Base-by-base conservation (phyloP, 2,797 vertebrate species). In the Pogonophryne albipinna region DNA sequence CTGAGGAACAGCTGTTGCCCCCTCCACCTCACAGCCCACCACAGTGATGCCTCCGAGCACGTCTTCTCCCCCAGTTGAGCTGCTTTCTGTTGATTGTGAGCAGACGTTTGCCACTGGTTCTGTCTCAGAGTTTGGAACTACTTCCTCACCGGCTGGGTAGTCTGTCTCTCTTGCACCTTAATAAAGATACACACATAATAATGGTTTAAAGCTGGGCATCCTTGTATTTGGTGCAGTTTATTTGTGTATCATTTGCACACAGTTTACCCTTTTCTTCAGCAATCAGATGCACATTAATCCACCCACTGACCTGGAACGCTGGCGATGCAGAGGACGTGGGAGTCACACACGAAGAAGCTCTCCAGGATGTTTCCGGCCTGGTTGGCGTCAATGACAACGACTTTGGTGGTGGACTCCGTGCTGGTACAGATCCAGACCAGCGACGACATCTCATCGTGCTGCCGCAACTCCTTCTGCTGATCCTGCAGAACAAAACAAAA, bases 351-450 rank as follows among this genome's bases (percentile, higher is more conserved):
- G 10, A 96, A 96, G 90, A 99, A 99, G 91, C 94, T 96, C 83
- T 99, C 98, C 84, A 99, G 94, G 87, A 99, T 96, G 89, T 97
- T 96, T 71, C 96, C 97, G 1, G 98, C 97, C 74, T 99, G 97
- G 91, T 98, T 96, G 87, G 96, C 98, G 56, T 99, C 98, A 13
- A 99, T 95, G 74, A 99, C 97, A 10, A 98, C 94, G 19, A 96
- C 97, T 91, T 98, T 98, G 16, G 97, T 97, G 66, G 95, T 95
- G 79, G 97, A 93, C 76, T 98, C 95, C 6, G 97, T 98, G 84
- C 97, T 98, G 82, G 98, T 99, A 86, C 98, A 99, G 86, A 99
- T 98, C 98, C 98, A 99, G 60, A 99, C 97, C 64, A 98, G 91
- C 16, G 97, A 98, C 23, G 97, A 99, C 78, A 99, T 59, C 69